phyloP scores from a whole-genome alignment of 2,888 invertebrate genomes.

The Drosophila paucipuncta region DNA sequence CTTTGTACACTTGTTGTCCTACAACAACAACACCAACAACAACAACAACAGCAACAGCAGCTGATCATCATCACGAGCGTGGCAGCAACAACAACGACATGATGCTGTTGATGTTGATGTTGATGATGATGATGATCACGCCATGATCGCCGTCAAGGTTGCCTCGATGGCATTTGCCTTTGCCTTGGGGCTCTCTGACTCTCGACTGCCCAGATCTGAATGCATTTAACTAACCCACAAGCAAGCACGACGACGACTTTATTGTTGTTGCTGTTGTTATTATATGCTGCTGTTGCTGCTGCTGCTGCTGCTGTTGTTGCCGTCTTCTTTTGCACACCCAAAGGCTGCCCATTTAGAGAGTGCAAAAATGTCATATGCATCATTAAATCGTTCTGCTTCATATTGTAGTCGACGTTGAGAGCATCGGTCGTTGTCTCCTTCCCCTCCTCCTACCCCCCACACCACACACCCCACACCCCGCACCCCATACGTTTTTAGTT shows the following conservation, averaged over 20 bases:
- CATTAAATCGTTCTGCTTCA: slow-evolving; percentile 82
- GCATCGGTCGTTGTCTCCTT: slow-evolving; percentile 45
- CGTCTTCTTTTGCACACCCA: slow-evolving; percentile 54
- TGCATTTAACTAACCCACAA: slow-evolving; percentile 63
- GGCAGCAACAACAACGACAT: slow-evolving; percentile 4
- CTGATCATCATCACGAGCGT: slow-evolving; percentile 3
- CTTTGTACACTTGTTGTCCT: slow-evolving; percentile 30
- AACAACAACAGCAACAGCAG: slow-evolving; percentile 3
- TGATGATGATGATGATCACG: slow-evolving; percentile 20
- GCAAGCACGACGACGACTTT: slow-evolving; percentile 27
- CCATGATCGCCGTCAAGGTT: slow-evolving; percentile 71
- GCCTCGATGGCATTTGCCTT: slow-evolving; percentile 68
- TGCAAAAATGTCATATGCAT: slow-evolving; percentile 83
- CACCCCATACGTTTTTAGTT: not conserved
- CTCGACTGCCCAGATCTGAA: slow-evolving; percentile 53
- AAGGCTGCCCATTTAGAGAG: slow-evolving; percentile 77
- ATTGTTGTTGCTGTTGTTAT: slow-evolving; percentile 45
- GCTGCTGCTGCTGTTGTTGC: slow-evolving; percentile 24
- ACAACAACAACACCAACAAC: slow-evolving; percentile 7
- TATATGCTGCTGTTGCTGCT: slow-evolving; percentile 29
- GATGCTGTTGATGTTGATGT: not conserved
- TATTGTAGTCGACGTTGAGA: slow-evolving; percentile 74
- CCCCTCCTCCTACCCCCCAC: not conserved
- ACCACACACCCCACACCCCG: accelerated
- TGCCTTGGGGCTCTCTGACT: slow-evolving; percentile 42